Base-by-base conservation (phyloP, 2,888 invertebrate species). In the Imbricaverruca yamaguchii region DNA sequence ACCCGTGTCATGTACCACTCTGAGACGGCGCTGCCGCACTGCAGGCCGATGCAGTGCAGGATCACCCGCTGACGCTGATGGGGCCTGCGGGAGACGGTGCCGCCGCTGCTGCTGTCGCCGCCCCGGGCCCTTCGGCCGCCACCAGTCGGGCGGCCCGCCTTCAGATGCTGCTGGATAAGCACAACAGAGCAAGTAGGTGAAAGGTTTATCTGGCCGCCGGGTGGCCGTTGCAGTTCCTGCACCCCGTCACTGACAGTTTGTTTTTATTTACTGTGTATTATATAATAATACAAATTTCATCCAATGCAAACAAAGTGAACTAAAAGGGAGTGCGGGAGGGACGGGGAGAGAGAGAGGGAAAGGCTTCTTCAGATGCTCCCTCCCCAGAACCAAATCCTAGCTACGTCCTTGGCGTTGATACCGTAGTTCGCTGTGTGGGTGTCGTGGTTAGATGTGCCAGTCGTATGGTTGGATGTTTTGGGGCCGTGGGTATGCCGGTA, bases 131-230 rank as follows among this genome's bases (percentile, higher is more conserved):
- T 10, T 1, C 74, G 15, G 74, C 74, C 53, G 53, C 53, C 53
- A 10, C 74, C 74, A 53, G 74, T 11, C 25, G 53, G 74, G 53
- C 74, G 7, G 13, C 18, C 3, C 74, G 74, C 12, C 18, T 53
- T 6, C 74, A 74, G 74, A 53, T 15, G 53, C 74, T 74, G 53
- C 74, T 74, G 74, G 74, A 74, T 9, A 74, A 74, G 9, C 74
- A 74, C 74, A 74, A 53, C 74, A 13, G 74, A 53, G 53, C 53
- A 53, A 74, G 74, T 74, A 13, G 15, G 74, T 74, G 18, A 15
- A 1, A 9, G 15, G 67, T 9, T 11, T 9, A 9, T 6, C 23
- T 23, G 23, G 10, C 23, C 9, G 13, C 15, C 67, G 9, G 11
- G 10, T 23, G 9, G 10, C 67, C 10, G 9, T 10, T 4, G n/a